These are phyloP conservation scores for Reinhardtius hippoglossoides DNA, from an alignment of 2,113 vertebrate species.

Conservation along the genomic window DNA sequence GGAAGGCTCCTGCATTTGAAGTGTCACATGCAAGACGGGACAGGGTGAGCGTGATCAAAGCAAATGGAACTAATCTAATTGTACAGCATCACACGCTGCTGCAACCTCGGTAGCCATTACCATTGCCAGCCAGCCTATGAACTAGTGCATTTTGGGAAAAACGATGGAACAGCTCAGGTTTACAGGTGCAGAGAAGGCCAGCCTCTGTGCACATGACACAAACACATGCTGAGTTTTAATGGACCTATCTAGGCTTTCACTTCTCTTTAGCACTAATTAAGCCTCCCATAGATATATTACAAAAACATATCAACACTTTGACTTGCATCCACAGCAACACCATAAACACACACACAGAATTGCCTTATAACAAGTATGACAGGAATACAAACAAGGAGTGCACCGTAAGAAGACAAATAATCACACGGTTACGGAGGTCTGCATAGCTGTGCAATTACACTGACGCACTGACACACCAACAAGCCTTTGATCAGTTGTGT, in stretches of 20 bases:
- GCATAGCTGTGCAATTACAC: conserved; percentile 3
- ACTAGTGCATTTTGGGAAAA: conserved; percentile 56
- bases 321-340: neutral
- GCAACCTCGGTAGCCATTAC: conserved; percentile 45
- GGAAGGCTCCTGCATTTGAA: conserved; percentile 71
- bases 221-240: neutral
- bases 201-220: neutral
- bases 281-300: neutral
- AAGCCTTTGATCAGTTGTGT: conserved; percentile 11
- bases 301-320: neutral
- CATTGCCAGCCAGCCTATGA: conserved; percentile 31
- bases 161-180: conserved; percentile 25
- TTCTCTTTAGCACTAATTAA: neutral
- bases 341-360: neutral
- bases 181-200: conserved; percentile 15
- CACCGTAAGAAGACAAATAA: conserved; percentile 1
- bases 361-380: conserved; percentile 16
- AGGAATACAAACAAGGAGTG: conserved; percentile 13
- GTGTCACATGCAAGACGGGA: conserved; percentile 75
- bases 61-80: conserved; percentile 82
- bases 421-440: neutral
- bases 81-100: conserved; percentile 62
- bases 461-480: neutral
- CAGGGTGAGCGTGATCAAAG: conserved; percentile 73
- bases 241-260: neutral